phyloP scores from a whole-genome alignment of 2,888 invertebrate species.

The Diloba caeruleocephala region DNA sequence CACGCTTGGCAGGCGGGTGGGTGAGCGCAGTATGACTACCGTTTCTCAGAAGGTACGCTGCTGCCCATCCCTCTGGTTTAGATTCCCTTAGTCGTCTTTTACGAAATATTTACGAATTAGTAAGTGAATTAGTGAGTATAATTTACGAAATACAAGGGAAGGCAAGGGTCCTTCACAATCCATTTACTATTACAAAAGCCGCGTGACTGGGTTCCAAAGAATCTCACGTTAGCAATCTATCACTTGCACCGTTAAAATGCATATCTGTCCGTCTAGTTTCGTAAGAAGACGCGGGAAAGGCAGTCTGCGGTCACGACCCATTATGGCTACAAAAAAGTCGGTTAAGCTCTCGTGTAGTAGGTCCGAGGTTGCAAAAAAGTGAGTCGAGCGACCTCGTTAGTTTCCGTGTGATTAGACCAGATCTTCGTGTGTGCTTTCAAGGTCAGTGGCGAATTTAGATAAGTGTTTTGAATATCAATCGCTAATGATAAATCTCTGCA shows the following conservation, averaged over 20 bases:
- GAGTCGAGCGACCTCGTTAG: slow-evolving; percentile 39
- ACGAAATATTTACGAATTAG: too few relatives aligned
- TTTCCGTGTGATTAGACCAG: slow-evolving; percentile 33
- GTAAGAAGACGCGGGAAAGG: slow-evolving; percentile 60
- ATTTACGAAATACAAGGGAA: too few relatives aligned
- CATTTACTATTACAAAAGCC: slow-evolving; percentile 25
- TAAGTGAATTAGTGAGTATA: too few relatives aligned
- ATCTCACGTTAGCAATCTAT: slow-evolving; percentile 47
- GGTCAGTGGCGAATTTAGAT: slow-evolving; percentile 31
- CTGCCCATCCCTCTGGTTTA: too few relatives aligned
- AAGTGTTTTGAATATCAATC: slow-evolving; percentile 26
- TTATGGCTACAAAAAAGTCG: slow-evolving; percentile 41
- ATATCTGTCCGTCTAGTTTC: slow-evolving; percentile 49
- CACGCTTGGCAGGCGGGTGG: too few relatives aligned
- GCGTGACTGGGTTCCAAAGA: slow-evolving; percentile 36
- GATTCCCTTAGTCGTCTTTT: too few relatives aligned
- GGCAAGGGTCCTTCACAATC: slow-evolving; percentile 14
- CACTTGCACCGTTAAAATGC: slow-evolving; percentile 42
- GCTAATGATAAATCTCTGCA: slow-evolving; percentile 8
- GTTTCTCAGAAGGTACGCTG: too few relatives aligned
- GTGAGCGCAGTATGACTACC: too few relatives aligned
- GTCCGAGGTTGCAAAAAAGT: slow-evolving; percentile 42
- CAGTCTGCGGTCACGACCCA: slow-evolving; percentile 53
- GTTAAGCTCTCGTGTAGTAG: slow-evolving; percentile 38
- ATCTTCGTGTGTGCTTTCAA: slow-evolving; percentile 42